phyloP scores from a whole-genome alignment of 2,797 vertebrate species.

The Cyclura pinguis region DNA sequence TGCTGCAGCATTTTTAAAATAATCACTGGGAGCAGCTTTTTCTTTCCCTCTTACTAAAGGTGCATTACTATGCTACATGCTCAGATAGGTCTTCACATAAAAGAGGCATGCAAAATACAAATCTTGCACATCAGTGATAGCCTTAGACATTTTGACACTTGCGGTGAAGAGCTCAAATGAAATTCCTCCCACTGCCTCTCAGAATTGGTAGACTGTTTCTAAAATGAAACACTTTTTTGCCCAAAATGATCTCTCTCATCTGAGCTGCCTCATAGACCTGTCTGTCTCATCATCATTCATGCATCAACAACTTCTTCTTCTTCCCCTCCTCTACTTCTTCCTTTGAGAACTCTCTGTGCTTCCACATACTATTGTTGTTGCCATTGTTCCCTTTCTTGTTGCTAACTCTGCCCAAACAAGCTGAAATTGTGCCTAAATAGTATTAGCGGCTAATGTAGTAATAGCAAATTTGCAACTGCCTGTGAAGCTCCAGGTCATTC shows the following conservation, averaged over 20 bases:
- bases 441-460: neutral
- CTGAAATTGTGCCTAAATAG: neutral
- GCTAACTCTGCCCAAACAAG: neutral
- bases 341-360: neutral
- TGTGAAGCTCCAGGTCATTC: neutral
- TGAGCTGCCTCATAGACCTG: neutral
- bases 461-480: neutral
- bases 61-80: neutral
- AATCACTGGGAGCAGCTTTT: neutral
- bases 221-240: neutral
- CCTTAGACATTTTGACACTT: neutral
- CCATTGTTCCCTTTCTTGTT: neutral
- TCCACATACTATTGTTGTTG: neutral
- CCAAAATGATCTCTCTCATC: neutral
- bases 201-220: neutral
- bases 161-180: neutral
- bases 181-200: neutral
- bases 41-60: neutral
- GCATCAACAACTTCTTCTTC: neutral
- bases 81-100: neutral
- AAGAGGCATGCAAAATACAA: neutral
- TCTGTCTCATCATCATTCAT: neutral
- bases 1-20: neutral
- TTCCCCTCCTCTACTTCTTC: too few species aligned
- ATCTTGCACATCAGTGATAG: neutral